These are phyloP conservation scores for Pseudolycoriella hygida DNA, from an alignment of 2,888 invertebrate species.

Conservation along the genomic window DNA sequence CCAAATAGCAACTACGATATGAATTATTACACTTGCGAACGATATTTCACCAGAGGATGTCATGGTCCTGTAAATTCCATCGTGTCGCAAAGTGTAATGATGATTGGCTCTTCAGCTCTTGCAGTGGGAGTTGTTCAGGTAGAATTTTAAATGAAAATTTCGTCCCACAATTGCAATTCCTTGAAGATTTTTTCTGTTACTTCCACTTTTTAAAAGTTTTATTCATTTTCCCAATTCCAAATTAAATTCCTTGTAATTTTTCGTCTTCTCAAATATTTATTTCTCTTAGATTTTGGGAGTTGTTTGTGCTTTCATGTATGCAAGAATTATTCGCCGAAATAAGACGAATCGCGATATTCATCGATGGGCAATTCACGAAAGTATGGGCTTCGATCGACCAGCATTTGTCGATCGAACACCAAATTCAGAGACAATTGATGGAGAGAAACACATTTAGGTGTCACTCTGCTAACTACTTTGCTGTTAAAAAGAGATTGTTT, in stretches of 20 bases:
- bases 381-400: constrained; percentile 17
- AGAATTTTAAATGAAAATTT: constrained; percentile 8
- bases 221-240: too few relatives aligned
- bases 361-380: constrained; percentile 40
- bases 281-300: constrained; percentile 61
- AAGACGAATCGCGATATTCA: constrained; percentile 54
- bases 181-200: too few relatives aligned
- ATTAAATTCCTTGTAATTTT: too few relatives aligned
- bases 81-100: constrained; percentile 50
- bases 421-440: too few relatives aligned
- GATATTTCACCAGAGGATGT: constrained; percentile 33
- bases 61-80: constrained; percentile 38
- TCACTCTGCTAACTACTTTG: too few relatives aligned
- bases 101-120: constrained; percentile 55
- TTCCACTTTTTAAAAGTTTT: too few relatives aligned
- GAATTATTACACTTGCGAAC: constrained; percentile 17
- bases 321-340: constrained; percentile 62
- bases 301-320: constrained; percentile 75
- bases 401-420: too few relatives aligned
- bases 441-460: too few relatives aligned
- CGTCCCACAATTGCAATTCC: not conserved
- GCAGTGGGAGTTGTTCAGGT: constrained; percentile 71
- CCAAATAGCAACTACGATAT: not conserved
- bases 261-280: constrained; percentile 7
- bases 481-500: too few relatives aligned